A percentile compares a stretch with the other conserved stretches of the same genome.
Evolutionary conservation across 2,113 vertebrate genomes (phyloP).

Genomic region (Dunckerocampus dactyliophorus): DNA sequence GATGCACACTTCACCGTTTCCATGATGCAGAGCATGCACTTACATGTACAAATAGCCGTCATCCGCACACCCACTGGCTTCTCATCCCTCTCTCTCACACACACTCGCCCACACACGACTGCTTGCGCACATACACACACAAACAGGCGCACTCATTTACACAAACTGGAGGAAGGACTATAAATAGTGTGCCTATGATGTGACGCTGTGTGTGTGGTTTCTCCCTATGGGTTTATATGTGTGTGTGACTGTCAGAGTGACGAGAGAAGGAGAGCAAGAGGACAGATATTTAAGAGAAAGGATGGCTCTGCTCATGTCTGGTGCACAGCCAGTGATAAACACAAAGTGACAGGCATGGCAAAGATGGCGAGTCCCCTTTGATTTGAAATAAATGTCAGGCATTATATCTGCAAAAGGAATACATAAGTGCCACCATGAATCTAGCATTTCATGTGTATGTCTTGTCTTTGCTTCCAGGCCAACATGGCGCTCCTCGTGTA

Average conservation of each 20-base stretch:
- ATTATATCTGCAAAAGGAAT: slow-evolving; percentile 28
- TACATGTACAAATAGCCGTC: slow-evolving; percentile 49
- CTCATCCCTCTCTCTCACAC: slow-evolving; percentile 33
- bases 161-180: slow-evolving; percentile 61
- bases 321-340: slow-evolving; percentile 43
- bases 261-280: slow-evolving; percentile 33
- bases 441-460: slow-evolving; percentile 4
- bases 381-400: slow-evolving; percentile 45
- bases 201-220: slow-evolving; percentile 65
- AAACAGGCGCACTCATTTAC: slow-evolving; percentile 39
- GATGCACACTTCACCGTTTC: slow-evolving; percentile 22
- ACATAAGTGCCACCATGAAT: neutral
- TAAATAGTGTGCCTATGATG: slow-evolving; percentile 71
- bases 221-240: slow-evolving; percentile 65
- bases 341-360: slow-evolving; percentile 40
- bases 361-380: slow-evolving; percentile 41
- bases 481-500: slow-evolving; percentile 19
- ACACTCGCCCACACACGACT: slow-evolving; percentile 1
- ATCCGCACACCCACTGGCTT: slow-evolving; percentile 36
- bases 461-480: slow-evolving; percentile 32
- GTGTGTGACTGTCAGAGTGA: slow-evolving; percentile 62
- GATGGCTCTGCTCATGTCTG: slow-evolving; percentile 28
- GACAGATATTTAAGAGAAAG: slow-evolving; percentile 40
- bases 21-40: slow-evolving; percentile 29
- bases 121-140: slow-evolving; percentile 6